Evolutionary conservation across 2,113 vertebrate genomes (phyloP), one percentile per base, ranked within the genome.

Genomic region (Lipophrys pholis): DNA sequence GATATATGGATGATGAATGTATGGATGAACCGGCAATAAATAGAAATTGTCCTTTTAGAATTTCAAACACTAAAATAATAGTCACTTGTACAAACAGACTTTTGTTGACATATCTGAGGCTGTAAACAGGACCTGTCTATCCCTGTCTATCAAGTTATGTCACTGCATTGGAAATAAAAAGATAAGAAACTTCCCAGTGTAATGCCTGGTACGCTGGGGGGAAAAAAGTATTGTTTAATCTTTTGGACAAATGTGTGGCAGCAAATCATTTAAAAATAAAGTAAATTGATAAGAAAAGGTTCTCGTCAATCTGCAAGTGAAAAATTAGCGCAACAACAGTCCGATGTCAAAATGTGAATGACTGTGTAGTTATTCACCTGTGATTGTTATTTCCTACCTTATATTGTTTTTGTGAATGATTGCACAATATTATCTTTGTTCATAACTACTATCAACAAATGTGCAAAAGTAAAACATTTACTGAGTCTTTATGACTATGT

Each of bases 101-200:
- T 39, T 73, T 52, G 60, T 60, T 35, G 50, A 66, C 10, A 8
- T 5, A 35, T 63, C 48, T 17, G 2, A 50, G 49, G 70, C 76
- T 58, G 10, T 77, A 73, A 78, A 77, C 0, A 16, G 15, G 41
- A 41, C 38, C 57, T 73, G 70, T 38, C n/a, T 42, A 42, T 71
- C 45, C 11, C 12, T 3, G 50, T 70, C 30, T 40, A 67, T 49
- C 52, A 8, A 30, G 42, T 73, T 62, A 68, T 66, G 46, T 78
- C 45, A 80, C 7, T 35, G 41, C 49, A 39, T 7, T 8, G 16
- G 10, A 48, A 45, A 68, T 63, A 62, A 54, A 81, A 6, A 62
- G 35, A 80, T 57, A 59, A 57, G 8, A 11, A 59, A 49, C 21
- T 17, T 21, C n/a, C 36, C 16, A 6, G 5, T 64, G 36, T 82